A percentile compares a stretch with the other conserved stretches of the same genome.
Evolutionary conservation across 2,888 invertebrate genomes (phyloP).

Genomic region (Andrena flavipes): DNA sequence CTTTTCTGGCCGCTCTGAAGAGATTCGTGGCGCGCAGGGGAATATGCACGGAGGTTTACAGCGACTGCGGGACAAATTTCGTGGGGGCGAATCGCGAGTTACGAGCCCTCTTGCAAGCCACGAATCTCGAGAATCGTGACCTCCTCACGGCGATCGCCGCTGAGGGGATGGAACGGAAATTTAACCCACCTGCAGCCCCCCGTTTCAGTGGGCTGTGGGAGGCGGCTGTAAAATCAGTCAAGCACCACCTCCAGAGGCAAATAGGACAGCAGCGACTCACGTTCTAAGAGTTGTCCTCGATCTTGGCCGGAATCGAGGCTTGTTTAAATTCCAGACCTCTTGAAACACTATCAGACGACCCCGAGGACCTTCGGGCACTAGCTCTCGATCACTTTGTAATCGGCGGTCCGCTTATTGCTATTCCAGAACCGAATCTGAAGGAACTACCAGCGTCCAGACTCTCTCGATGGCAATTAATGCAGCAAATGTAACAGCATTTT

Average conservation of each 20-base stretch:
- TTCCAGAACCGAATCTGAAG: background rate
- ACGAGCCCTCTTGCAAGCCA: background rate
- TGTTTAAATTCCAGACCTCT: no score
- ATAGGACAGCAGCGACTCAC: no score
- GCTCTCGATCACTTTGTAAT: slow-evolving; percentile 8
- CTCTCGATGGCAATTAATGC: background rate
- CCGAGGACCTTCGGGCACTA: background rate
- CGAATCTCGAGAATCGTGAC: background rate
- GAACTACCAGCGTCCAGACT: background rate
- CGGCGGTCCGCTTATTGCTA: background rate
- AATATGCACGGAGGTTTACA: no score
- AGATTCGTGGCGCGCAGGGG: no score
- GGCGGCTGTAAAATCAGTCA: background rate
- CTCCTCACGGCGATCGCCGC: background rate
- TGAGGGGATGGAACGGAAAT: background rate
- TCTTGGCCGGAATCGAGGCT: no score
- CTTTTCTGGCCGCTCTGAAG: no score
- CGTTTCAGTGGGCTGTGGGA: background rate
- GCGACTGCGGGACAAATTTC: no score
- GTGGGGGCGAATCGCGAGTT: no score
- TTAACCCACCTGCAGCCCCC: background rate
- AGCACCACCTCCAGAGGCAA: background rate
- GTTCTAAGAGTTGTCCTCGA: no score
- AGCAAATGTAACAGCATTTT: no score
- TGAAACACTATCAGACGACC: no score